Evolutionary conservation across 1,140 invertebrate genomes (phyloP).

Genomic region (Arctopsyche grandis): DNA sequence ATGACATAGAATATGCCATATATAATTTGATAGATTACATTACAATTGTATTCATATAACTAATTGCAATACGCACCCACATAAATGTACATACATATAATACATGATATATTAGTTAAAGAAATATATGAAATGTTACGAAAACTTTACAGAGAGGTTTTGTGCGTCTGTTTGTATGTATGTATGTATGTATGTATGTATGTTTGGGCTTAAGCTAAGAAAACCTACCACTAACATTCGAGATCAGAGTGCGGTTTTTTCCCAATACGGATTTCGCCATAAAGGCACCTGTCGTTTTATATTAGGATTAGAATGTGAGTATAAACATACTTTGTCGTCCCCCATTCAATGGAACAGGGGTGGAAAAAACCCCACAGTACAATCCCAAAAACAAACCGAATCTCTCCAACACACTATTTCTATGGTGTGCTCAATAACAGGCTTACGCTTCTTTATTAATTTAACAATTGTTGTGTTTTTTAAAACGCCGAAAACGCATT

Average conservation of each 20-base stretch:
- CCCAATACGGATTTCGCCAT: background rate
- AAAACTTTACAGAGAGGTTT: background rate
- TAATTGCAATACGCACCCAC: background rate
- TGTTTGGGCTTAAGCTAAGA: background rate
- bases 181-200: background rate
- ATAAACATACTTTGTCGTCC: constrained; percentile 16
- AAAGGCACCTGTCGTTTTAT: constrained; percentile 37
- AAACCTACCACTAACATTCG: background rate
- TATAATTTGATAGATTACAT: background rate
- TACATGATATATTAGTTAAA: background rate
- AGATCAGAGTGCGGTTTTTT: constrained; percentile 1
- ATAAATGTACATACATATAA: background rate
- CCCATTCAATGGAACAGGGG: constrained; percentile 7
- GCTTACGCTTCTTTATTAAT: too few species aligned
- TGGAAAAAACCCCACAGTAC: background rate
- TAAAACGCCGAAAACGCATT: background rate
- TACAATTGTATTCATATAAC: background rate
- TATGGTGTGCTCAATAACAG: too few species aligned
- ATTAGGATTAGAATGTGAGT: constrained; percentile 30
- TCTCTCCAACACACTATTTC: too few species aligned
- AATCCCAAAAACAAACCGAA: background rate
- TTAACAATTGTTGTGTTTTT: background rate
- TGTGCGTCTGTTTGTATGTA: background rate
- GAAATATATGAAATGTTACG: background rate
- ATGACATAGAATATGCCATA: background rate